A percentile compares a stretch with the other conserved stretches of the same genome.
Conservation (phyloP, 2,888 invertebrate genomes). For the Scaptomyza polygonia region DNA sequence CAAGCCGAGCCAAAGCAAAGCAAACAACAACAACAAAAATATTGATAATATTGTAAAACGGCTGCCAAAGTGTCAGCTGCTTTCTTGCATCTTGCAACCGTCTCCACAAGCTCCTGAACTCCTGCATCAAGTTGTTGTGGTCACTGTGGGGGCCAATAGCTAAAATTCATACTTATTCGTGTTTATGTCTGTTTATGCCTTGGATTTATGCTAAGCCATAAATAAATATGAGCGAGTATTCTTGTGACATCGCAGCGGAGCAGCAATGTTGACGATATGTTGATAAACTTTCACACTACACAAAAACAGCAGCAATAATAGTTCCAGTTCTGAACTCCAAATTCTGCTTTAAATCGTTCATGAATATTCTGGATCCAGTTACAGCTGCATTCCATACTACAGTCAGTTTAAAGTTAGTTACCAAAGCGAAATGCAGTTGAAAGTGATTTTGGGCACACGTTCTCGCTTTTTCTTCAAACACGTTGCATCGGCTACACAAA, state of each 20-base stretch:
- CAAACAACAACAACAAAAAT: slow-evolving; percentile 18
- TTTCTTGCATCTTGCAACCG: slow-evolving; percentile 40
- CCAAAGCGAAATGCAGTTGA: slow-evolving; percentile 18
- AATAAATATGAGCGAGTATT: slow-evolving; percentile 73
- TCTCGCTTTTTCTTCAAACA: slow-evolving; percentile 17
- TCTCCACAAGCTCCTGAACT: neutral
- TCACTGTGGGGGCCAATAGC: slow-evolving; percentile 54
- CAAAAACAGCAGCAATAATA: slow-evolving; percentile 8
- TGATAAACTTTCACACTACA: slow-evolving; percentile 73
- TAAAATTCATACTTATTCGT: slow-evolving; percentile 24
- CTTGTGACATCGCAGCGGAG: slow-evolving; percentile 40
- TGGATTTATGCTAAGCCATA: slow-evolving; percentile 64
- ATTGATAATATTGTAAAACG: slow-evolving; percentile 64
- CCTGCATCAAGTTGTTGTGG: slow-evolving; percentile 56
- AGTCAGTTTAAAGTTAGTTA: neutral
- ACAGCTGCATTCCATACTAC: neutral
- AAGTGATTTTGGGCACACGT: slow-evolving; percentile 23
- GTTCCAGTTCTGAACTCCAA: neutral
- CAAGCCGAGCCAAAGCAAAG: slow-evolving; percentile 57
- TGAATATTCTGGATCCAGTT: neutral
- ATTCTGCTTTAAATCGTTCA: neutral
- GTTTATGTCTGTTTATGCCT: slow-evolving; percentile 12
- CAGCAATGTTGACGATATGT: slow-evolving; percentile 71
- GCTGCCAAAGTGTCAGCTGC: slow-evolving; percentile 74
- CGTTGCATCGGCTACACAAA: slow-evolving; percentile 19